Percentiles rank a stretch among this genome's conserved stretches.
These are phyloP conservation scores for Parthenolecanium corni DNA, from an alignment of 2,888 invertebrate genomes.

Conservation along the genomic window DNA sequence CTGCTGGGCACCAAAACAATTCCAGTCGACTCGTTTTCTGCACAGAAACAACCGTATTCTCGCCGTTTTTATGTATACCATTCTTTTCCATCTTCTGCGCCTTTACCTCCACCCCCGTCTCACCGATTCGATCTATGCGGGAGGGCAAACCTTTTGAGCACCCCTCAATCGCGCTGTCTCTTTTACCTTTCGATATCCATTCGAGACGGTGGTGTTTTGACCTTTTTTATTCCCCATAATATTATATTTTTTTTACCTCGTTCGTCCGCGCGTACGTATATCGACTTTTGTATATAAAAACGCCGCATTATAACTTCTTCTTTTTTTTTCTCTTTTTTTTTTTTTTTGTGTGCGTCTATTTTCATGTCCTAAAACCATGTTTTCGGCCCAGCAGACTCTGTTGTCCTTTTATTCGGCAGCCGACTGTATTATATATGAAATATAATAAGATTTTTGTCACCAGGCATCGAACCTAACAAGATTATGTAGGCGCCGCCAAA, in stretches of 20 bases:
- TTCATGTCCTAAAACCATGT: too few relatives aligned
- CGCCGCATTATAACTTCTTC: constrained; percentile 24
- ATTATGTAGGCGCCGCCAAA: constrained; percentile 19
- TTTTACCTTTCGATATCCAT: background rate
- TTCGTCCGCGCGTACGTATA: background rate
- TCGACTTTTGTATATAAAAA: too few relatives aligned
- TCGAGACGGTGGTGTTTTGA: background rate
- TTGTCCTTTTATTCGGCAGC: background rate
- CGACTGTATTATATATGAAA: background rate
- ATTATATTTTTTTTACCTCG: background rate
- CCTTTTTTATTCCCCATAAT: too few relatives aligned
- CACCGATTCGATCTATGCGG: constrained; percentile 13
- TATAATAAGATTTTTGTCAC: constrained; percentile 28
- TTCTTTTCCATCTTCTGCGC: too few relatives aligned
- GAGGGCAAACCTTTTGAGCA: constrained; percentile 19
- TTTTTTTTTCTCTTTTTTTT: background rate
- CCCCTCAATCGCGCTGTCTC: background rate
- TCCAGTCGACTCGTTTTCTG: constrained; percentile 26
- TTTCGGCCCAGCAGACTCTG: too few relatives aligned
- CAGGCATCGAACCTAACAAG: constrained; percentile 20
- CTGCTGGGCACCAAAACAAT: constrained; percentile 11
- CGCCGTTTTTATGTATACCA: constrained; percentile 27
- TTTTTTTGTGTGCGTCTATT: too few relatives aligned
- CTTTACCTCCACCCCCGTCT: too few relatives aligned
- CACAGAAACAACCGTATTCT: constrained; percentile 24